phyloP scores from a whole-genome alignment of 1,140 invertebrate species.

The Notospermus geniculatus region DNA sequence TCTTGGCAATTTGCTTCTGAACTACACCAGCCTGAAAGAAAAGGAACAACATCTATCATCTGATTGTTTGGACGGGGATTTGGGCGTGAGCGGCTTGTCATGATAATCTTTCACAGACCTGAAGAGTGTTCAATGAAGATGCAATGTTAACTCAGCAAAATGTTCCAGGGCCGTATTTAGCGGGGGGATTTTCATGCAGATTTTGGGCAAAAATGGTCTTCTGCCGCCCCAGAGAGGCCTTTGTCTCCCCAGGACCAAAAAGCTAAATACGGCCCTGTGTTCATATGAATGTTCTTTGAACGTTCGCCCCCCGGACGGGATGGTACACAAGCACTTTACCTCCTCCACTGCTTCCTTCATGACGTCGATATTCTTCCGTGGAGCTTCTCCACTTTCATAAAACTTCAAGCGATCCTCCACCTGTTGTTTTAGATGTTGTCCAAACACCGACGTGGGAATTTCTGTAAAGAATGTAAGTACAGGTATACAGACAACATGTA shows the following conservation, averaged over 20 bases:
- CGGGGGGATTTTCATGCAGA: not conserved
- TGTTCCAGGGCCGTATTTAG: not conserved
- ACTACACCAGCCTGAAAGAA: slow-evolving; percentile 38
- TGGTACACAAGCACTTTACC: slow-evolving; percentile 53
- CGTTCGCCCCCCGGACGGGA: no score
- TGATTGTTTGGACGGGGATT: slow-evolving; percentile 6
- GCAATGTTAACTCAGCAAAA: slow-evolving; percentile 5
- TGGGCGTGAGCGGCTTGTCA: not conserved
- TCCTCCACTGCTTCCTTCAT: slow-evolving; percentile 90
- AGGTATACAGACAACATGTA: no score
- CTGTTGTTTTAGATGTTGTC: slow-evolving; percentile 87
- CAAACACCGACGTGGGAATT: slow-evolving; percentile 81
- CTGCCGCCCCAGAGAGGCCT: no score
- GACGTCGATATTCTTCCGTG: slow-evolving; percentile 94
- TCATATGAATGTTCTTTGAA: no score
- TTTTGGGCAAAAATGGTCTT: no score
- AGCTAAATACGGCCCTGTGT: no score
- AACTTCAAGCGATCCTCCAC: slow-evolving; percentile 96
- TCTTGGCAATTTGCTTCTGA: slow-evolving; percentile 45
- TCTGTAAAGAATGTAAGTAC: slow-evolving; percentile 61
- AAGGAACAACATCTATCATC: slow-evolving; percentile 5
- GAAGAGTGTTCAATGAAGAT: not conserved
- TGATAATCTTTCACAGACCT: not conserved
- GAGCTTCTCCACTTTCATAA: slow-evolving; percentile 92
- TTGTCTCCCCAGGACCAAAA: no score